phyloP scores from a whole-genome alignment of 2,113 vertebrate genomes.

The Macaca mulatta region DNA sequence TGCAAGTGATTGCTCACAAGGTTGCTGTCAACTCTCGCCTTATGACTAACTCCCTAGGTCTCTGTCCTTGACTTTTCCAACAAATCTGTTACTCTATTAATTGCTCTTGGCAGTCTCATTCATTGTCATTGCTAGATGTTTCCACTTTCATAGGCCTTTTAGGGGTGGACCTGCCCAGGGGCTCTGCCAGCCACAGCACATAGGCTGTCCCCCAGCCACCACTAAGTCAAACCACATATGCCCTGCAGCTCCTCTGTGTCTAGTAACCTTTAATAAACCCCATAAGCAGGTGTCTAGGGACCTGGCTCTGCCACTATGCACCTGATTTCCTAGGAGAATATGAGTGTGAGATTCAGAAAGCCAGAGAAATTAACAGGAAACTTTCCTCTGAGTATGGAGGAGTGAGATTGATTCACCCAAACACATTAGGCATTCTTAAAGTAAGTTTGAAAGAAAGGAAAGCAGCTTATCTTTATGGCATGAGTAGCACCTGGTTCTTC shows the following conservation, averaged over 20 bases:
- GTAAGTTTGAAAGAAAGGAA: slow-evolving; percentile 7
- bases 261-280: not conserved
- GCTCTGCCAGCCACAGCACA: not conserved
- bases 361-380: not conserved
- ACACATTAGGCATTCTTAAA: not conserved
- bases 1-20: not conserved
- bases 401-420: not conserved
- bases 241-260: not conserved
- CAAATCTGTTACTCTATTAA: not conserved
- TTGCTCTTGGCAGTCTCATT: not conserved
- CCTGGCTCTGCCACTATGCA: not conserved
- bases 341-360: not conserved
- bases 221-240: not conserved
- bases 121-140: not conserved
- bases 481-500: not conserved
- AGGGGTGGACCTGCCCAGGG: not conserved
- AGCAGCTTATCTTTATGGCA: not conserved
- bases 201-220: not conserved
- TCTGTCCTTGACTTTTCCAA: not conserved
- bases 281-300: not conserved
- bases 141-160: not conserved
- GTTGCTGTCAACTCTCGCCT: not conserved
- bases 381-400: not conserved
- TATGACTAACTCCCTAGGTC: not conserved
- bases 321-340: slow-evolving; percentile 3